These are phyloP conservation scores for Parelbella ahira DNA, from an alignment of 2,888 invertebrate genomes.

Conservation along the genomic window DNA sequence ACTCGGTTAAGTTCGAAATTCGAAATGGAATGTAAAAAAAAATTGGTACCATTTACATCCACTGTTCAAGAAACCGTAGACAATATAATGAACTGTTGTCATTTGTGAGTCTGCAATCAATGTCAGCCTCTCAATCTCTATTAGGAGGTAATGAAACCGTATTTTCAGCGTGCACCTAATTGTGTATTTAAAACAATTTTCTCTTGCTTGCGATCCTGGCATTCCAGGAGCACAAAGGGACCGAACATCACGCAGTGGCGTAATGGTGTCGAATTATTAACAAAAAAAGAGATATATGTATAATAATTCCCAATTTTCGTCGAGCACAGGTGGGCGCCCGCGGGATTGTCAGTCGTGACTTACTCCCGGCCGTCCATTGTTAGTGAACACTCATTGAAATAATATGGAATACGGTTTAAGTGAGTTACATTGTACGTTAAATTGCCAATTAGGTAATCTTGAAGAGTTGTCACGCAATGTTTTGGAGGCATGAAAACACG, in stretches of 20 bases:
- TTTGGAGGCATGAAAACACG: constrained; percentile 14
- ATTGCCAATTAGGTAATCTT: constrained; percentile 52
- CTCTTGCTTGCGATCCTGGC: constrained; percentile 32
- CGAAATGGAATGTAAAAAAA: constrained; percentile 2
- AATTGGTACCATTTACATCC: constrained; percentile 7
- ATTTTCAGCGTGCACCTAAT: constrained; percentile 15
- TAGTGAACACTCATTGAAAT: constrained; percentile 49
- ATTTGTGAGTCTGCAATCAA: constrained; percentile 24
- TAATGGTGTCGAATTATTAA: constrained; percentile 59
- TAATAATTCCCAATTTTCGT: constrained; percentile 54
- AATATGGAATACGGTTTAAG: constrained; percentile 47
- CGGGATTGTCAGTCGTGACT: constrained; percentile 68
- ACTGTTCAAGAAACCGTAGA: constrained; percentile 24
- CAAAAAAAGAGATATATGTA: constrained; percentile 42
- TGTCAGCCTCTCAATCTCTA: constrained; percentile 21
- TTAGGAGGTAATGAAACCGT: constrained; percentile 23
- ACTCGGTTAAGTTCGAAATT: constrained; percentile 7
- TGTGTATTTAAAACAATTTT: no score
- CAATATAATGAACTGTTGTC: constrained; percentile 25
- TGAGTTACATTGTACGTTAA: constrained; percentile 47
- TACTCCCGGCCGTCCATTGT: constrained; percentile 53
- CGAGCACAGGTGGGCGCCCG: constrained; percentile 71
- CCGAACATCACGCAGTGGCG: constrained; percentile 44
- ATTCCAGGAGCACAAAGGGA: constrained; percentile 38
- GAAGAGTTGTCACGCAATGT: constrained; percentile 31